Evolutionary conservation across 2,797 vertebrate species (phyloP), one percentile per base, ranked within the genome.

Genomic region (Pangasius djambal): DNA sequence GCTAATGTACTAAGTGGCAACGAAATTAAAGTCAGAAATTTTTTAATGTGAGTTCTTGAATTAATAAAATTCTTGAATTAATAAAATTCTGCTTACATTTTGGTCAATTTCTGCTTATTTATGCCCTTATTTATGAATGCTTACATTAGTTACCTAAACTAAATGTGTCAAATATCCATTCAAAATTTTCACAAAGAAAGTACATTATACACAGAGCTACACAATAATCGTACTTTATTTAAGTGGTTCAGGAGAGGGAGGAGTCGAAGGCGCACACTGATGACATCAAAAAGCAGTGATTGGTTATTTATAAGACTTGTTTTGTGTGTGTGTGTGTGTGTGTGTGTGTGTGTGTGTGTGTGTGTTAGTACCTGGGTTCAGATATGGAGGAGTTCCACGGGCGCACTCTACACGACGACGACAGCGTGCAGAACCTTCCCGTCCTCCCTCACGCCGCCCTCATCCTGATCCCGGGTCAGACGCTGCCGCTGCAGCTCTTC

Each of bases 301-400:
- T 0, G 1, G 15, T 79, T 34, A 50, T 4, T 79, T 57, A 18
- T 55, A 34, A 55, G 16, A 18, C 13, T 16, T 2, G 12, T 44
- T 20, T 44, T 25, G 67, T 85, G 50, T 87, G 20, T 83, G 48
- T 40, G 16, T 55, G 52, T 55, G 52, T 86, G 67, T 85, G 50
- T 87, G 20, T 83, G 48, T 40, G 16, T 55, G 52, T 55, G 52
- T 55, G n/a, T 78, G 40, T 86, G 67, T 85, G 50, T 87, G 16
- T 83, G 48, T 40, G 20, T 84, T 92, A 99, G 99, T 99, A 99
- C 90, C 94, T 99, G 92, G 99, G 99, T 3, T 94, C 97, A 6
- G 98, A 99, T 91, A 99, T 99, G 98, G 98, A 99, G 92, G 99
- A 99, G 95, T 99, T 99, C 90, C 98, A 99, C 0, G 99, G 99